Evolutionary conservation across 1,140 invertebrate species (phyloP), one percentile per base, ranked within the genome.

Genomic region (Centruroides sculpturatus): DNA sequence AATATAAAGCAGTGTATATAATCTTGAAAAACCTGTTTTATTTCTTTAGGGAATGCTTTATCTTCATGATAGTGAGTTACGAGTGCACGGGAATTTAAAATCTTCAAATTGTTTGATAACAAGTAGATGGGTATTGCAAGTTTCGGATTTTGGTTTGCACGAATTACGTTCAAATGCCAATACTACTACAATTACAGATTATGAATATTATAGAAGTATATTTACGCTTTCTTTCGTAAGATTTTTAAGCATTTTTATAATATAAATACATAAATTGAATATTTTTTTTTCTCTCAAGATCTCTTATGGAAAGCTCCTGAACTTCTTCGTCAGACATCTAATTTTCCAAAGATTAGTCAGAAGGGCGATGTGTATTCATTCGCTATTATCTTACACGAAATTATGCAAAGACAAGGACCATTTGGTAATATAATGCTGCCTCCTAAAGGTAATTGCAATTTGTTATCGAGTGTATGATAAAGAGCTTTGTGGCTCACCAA

Each of bases 81-180:
- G 82, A 68, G 88, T 81, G 74, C 94, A 98, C 78, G 94, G 94
- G 67, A 97, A 97, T 81, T 82, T 98, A 66, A 97, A 96, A 76
- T 93, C 91, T 60, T 92, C 90, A 64, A 97, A 97, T 78, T 81
- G 80, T 66, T 85, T 95, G 60, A 88, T 96, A 48, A 94, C 91
- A 56, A 90, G 87, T 65, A 82, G 92, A 55, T 98, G 92, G 92
- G 89, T 95, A 73, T 80, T 97, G 13, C 84, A 93, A 80, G 84
- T 98, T 34, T 86, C 90, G 8, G 92, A 95, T 78, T 98, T 95
- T 77, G 93, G 92, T 58, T 79, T 97, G 35, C 84, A 90, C 66
- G 87, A 93, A 71, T 81, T 97, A 70, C 80, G 89, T 12, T 63
- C 60, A 5, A 61, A 68, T 61, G 72, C 70, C 35, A 75, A 66